Evolutionary conservation across 2,113 vertebrate genomes (phyloP).

Genomic region (Pheucticus melanocephalus): DNA sequence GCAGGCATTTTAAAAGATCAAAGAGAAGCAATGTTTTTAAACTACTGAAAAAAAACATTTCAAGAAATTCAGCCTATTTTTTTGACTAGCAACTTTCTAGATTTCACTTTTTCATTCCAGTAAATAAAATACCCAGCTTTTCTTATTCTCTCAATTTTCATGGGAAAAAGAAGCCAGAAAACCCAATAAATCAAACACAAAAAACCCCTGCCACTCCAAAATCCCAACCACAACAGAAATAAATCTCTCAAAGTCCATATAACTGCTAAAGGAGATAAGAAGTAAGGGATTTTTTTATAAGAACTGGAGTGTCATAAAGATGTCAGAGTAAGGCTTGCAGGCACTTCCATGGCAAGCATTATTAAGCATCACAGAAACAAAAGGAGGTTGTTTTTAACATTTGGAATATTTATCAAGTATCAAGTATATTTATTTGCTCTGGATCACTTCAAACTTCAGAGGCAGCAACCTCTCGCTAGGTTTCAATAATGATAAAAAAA

Average conservation of each 20-base stretch:
- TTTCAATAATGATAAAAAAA: not conserved
- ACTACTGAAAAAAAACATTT: not conserved
- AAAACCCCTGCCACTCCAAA: not conserved
- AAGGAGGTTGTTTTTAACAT: not conserved
- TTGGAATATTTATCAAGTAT: not conserved
- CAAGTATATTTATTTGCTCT: not conserved
- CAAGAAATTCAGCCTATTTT: not conserved
- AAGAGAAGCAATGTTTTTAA: not conserved
- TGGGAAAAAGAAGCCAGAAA: not conserved
- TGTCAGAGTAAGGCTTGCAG: not conserved
- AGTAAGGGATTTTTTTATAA: not conserved
- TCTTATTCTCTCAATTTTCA: not conserved
- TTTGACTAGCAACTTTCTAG: not conserved
- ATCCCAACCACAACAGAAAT: not conserved
- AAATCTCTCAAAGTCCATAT: not conserved
- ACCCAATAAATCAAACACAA: not conserved
- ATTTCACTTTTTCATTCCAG: not conserved
- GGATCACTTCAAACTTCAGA: slow-evolving; percentile 14
- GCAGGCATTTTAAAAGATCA: not conserved
- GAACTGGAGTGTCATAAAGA: not conserved
- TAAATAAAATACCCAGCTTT: not conserved
- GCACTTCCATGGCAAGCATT: not conserved
- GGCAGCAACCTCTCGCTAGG: not conserved
- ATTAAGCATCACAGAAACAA: not conserved
- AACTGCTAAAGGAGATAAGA: not conserved